These are phyloP conservation scores for Mamestra brassicae DNA, from an alignment of 2,888 invertebrate species.

Conservation along the genomic window DNA sequence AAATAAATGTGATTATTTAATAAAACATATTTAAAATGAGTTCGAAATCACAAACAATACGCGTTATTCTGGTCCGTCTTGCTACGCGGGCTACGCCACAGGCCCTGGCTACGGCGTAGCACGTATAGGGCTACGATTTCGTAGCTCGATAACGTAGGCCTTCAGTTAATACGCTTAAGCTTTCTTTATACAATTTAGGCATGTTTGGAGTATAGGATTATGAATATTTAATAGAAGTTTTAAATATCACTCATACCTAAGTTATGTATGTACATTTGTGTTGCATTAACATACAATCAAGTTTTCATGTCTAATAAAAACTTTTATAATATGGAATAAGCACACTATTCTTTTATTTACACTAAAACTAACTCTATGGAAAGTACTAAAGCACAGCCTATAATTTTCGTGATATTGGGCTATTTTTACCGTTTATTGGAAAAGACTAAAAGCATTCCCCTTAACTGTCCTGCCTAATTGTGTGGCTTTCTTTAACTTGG, in stretches of 20 bases:
- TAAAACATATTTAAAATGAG: no score
- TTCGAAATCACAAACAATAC: neutral
- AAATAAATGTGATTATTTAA: neutral
- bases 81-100: neutral
- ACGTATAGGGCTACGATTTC: neutral
- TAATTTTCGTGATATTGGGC: neutral
- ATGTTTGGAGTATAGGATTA: no score
- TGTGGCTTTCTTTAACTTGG: constrained; percentile 56
- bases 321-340: no score
- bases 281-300: no score
- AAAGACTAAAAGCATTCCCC: neutral
- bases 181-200: no score
- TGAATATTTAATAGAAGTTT: no score
- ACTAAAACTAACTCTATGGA: neutral
- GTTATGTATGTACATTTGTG: no score
- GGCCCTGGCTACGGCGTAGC: constrained; percentile 10
- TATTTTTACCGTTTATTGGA: neutral
- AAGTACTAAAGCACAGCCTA: neutral
- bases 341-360: neutral
- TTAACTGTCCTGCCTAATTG: constrained; percentile 53
- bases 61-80: neutral
- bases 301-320: no score
- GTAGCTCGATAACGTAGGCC: neutral
- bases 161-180: no score
- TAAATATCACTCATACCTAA: no score